Conservation (phyloP, 1,140 invertebrate genomes). For the Sycobia sp. region DNA sequence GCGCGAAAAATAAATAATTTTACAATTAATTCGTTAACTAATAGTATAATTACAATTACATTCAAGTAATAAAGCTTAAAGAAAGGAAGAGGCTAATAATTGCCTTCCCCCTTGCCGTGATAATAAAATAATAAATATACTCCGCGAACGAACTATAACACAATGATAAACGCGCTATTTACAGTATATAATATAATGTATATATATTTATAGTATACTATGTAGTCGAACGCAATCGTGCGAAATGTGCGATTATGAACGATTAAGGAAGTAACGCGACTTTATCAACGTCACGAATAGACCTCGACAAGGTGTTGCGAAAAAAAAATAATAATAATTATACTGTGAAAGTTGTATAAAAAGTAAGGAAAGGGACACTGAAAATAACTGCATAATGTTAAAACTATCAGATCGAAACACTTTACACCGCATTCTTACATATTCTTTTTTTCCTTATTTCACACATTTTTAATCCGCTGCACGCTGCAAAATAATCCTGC, state of each 20-base stretch:
- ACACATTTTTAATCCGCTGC: not conserved
- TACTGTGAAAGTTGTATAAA: conserved; percentile 27
- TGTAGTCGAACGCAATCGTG: conserved; percentile 34
- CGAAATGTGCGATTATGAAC: conserved; percentile 34
- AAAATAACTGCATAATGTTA: conserved; percentile 13
- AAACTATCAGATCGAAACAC: conserved; percentile 28
- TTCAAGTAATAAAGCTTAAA: conserved; percentile 34
- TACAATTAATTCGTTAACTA: conserved; percentile 37
- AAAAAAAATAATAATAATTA: conserved; percentile 20
- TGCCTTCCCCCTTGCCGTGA: conserved; percentile 28
- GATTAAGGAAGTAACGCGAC: conserved; percentile 36
- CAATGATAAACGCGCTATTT: conserved; percentile 50
- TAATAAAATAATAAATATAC: conserved; percentile 52
- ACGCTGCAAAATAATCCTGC: conserved; percentile 10
- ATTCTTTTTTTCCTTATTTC: conserved; percentile 2
- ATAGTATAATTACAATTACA: conserved; percentile 37
- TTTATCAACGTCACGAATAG: conserved; percentile 26
- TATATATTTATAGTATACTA: conserved; percentile 35
- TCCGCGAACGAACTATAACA: conserved; percentile 49
- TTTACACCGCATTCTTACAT: conserved; percentile 19
- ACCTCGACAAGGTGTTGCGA: conserved; percentile 22
- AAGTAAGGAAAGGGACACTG: conserved; percentile 29
- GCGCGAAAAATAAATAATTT: conserved; percentile 40
- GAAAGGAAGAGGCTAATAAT: conserved; percentile 18
- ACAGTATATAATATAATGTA: conserved; percentile 36